Conservation (phyloP, 2,888 invertebrate genomes). For the Calephelis perditalis region DNA sequence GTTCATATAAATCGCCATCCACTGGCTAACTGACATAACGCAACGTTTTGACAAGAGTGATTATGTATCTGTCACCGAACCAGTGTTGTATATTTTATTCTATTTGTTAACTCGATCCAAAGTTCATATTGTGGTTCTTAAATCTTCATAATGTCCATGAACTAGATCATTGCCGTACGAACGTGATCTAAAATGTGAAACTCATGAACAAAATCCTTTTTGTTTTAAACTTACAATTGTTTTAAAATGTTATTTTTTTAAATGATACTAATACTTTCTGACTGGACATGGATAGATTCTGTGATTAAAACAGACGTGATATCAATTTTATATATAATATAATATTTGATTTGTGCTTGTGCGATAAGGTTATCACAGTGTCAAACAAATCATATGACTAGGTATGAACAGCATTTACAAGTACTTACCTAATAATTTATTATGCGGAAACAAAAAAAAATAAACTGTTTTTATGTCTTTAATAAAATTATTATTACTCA, state of each 20-base stretch:
- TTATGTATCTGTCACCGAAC: conserved; percentile 39
- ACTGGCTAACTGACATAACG: conserved; percentile 58
- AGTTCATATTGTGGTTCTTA: conserved; percentile 27
- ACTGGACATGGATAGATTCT: conserved; percentile 1
- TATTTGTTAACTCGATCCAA: conserved; percentile 40
- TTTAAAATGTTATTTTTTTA: too few species aligned
- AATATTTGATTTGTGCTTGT: neutral
- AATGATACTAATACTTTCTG: too few species aligned
- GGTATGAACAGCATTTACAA: neutral
- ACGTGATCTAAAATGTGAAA: too few species aligned
- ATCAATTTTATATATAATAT: conserved; percentile 3
- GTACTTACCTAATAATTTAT: neutral
- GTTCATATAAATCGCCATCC: conserved; percentile 56
- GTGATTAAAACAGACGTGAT: neutral
- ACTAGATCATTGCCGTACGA: conserved; percentile 44
- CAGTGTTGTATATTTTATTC: too few species aligned
- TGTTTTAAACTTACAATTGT: neutral
- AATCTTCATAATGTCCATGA: conserved; percentile 44
- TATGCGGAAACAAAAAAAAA: neutral
- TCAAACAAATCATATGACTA: conserved; percentile 6
- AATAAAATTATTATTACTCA: too few species aligned
- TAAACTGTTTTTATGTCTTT: too few species aligned
- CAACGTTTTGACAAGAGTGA: conserved; percentile 25
- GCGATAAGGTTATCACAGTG: conserved; percentile 3
- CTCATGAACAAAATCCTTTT: neutral